Conservation (phyloP, 2,797 vertebrate species). For the Xyrichtys novacula region DNA sequence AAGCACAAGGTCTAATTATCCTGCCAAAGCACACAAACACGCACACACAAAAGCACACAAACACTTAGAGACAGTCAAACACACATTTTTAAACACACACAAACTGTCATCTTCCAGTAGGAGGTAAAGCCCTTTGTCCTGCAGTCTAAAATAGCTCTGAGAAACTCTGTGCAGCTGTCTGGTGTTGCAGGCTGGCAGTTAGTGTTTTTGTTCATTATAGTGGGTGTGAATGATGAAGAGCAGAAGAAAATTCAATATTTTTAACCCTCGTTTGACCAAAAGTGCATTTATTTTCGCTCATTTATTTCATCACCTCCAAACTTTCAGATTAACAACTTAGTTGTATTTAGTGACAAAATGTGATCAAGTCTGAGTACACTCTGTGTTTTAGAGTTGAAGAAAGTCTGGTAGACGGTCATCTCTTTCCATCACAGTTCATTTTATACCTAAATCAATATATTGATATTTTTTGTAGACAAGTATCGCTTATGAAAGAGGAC, state of each 20-base stretch:
- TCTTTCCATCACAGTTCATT: too few relatives aligned
- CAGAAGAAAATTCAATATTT: not conserved
- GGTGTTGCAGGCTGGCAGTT: constrained; percentile 47
- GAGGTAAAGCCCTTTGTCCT: constrained; percentile 73
- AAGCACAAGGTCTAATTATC: constrained; percentile 81
- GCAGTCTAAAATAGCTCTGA: constrained; percentile 71
- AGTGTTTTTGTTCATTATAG: constrained; percentile 47
- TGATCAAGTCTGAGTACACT: too few relatives aligned
- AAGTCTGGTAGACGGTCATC: too few relatives aligned
- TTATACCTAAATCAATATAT: too few relatives aligned
- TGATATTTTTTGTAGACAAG: too few relatives aligned
- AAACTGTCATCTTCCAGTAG: constrained; percentile 61
- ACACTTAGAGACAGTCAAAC: constrained; percentile 4
- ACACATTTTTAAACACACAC: constrained; percentile 14
- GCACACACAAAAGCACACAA: constrained; percentile 22
- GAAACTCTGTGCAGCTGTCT: constrained; percentile 48
- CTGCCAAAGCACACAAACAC: constrained; percentile 61
- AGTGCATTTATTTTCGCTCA: not conserved
- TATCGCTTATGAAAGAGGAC: too few relatives aligned
- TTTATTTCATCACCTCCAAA: too few relatives aligned
- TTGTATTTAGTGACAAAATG: too few relatives aligned
- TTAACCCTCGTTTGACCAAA: constrained; percentile 32
- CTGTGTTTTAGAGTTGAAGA: too few relatives aligned
- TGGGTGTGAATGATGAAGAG: constrained; percentile 43
- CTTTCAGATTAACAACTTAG: too few relatives aligned